Evolutionary conservation across 2,797 vertebrate genomes (phyloP), one percentile per base, ranked within the genome.

Genomic region (Erithacus rubecula): DNA sequence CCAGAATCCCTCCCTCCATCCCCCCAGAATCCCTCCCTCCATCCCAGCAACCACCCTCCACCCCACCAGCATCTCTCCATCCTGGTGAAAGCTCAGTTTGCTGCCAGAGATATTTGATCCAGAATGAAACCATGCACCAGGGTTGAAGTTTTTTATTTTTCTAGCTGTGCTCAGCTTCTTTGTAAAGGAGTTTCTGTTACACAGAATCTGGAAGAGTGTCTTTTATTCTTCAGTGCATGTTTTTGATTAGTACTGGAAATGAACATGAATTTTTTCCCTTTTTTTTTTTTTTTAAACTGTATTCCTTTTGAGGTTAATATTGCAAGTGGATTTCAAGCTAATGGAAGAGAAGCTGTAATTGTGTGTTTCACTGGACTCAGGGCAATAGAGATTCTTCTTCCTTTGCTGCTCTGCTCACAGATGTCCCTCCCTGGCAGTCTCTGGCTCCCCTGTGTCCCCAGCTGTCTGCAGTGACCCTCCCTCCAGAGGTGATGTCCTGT

Each of bases 221-320:
- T 72, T 87, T 85, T 52, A 60, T 96, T 94, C 74, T 86, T 68
- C 59, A 62, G 63, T 27, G 91, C 32, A 16, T 96, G 95, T 91
- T 97, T 97, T 91, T 94, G 91, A 96, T 97, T 97, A 97, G 89
- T 71, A 87, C 46, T 96, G 89, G 93, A 96, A 94, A 77, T 69
- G 84, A 93, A 87, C 32, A 53, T 21, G 64, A 37, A 29, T 77
- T 76, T 87, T 80, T 72, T 12, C 1, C 4, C 4, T 4, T 15
- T 32, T 53, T 2, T 17, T 34, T 53, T 47, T 44, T 67, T 46
- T 19, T 0, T 10, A 1, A 37, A 67, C 69, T 51, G 22, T 89
- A 65, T 65, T 95, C 20, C 56, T 94, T 88, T 92, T 47, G 94
- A 94, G 87, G 63, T 89, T 94, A 63, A 53, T 69, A 77, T 83